Evolutionary conservation across 2,113 vertebrate species (phyloP).

Genomic region (Oceanodroma tethys): DNA sequence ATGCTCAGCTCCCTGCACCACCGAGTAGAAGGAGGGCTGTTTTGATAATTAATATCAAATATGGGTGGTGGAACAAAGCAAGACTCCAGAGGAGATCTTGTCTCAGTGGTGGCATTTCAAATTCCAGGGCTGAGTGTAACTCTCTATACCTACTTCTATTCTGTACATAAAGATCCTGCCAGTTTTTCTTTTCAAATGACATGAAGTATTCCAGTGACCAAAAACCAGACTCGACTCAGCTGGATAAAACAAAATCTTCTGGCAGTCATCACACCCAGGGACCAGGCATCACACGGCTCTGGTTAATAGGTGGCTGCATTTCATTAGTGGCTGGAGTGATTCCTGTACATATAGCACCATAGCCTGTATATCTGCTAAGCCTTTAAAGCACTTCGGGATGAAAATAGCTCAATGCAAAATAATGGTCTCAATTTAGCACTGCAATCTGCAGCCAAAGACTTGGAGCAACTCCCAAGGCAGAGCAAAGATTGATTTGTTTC

Average conservation of each 20-base stretch:
- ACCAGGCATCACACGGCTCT: neutral
- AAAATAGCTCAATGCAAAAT: slow-evolving; percentile 41
- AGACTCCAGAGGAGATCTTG: neutral
- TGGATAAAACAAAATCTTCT: neutral
- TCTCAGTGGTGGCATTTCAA: neutral
- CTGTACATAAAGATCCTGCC: neutral
- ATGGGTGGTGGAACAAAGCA: neutral
- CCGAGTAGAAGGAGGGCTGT: neutral
- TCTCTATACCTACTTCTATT: neutral
- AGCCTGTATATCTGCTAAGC: slow-evolving; percentile 11
- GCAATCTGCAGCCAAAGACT: slow-evolving; percentile 20
- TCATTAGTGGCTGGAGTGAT: slow-evolving; percentile 35
- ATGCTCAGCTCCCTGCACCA: neutral
- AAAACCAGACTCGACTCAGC: neutral
- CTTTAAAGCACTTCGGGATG: neutral
- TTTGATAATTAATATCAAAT: neutral
- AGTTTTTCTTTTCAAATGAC: neutral
- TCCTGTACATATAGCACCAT: slow-evolving; percentile 4
- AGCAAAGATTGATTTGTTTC: neutral
- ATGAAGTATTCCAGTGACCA: neutral
- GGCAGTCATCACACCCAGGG: neutral
- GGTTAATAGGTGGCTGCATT: slow-evolving; percentile 39
- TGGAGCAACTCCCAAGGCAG: slow-evolving; percentile 2
- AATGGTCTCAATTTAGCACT: slow-evolving; percentile 41
- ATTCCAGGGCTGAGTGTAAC: neutral